Evolutionary conservation across 2,113 vertebrate genomes (phyloP), one percentile per base, ranked within the genome.

Genomic region (Spermophilus dauricus): DNA sequence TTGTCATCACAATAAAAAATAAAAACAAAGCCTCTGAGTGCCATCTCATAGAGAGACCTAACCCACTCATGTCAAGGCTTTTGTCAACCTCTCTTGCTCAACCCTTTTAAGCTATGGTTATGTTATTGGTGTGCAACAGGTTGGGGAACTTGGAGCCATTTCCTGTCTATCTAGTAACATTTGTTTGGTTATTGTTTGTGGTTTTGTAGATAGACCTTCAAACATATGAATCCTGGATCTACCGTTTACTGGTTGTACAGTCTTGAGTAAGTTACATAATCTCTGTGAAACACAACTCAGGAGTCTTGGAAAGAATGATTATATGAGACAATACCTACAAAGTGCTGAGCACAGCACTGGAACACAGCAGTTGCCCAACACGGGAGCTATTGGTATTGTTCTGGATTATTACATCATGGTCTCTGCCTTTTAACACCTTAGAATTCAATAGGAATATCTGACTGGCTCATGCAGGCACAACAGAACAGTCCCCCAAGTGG

Each of bases 341-440:
- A 76, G 39, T 81, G 45, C 56, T 48, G 48, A 80, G 42, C 18
- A 61, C 2, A 70, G 39, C 65, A 56, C 58, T 56, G 4, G 32
- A 91, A 88, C 13, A 84, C 24, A 61, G 7, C 56, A 75, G 56
- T 13, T 91, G 26, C 39, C 90, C 51, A n/a, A n/a, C 91, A 61
- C 51, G n/a, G 65, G 42, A 83, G 65, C 42, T 48, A 2, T 75
- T 76, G 39, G 26, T 69, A 30, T 39, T 39, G 24, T 91, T 80
- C 65, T 95, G 18, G 67, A 88, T 91, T 53, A 78, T 53, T 78
- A 88, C 95, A 95, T 56, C 51, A 11, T 24, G 73, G 18, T 67
- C 24, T 26, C 83, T 88, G 48, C 69, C 53, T 88, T 75, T 85
- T 34, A 91, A 75, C 1, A 82, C 28, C 56, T 85, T 58, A 63